A percentile compares a stretch with the other conserved stretches of the same genome.
Conservation (phyloP, 2,797 vertebrate species). For the Bryconaethiops microstoma region DNA sequence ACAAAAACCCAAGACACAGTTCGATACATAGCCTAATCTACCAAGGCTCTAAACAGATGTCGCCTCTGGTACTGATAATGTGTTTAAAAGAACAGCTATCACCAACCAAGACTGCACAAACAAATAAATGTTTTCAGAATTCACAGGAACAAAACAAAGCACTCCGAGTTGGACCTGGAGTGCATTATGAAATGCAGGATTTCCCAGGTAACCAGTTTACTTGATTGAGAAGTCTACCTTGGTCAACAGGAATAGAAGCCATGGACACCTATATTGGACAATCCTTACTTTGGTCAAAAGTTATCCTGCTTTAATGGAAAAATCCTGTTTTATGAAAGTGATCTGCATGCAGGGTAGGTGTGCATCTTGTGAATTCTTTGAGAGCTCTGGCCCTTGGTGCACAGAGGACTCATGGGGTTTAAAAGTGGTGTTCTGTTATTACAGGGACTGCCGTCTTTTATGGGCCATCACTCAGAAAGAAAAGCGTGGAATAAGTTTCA, state of each 20-base stretch:
- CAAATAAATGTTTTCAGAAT: not conserved
- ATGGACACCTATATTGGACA: not conserved
- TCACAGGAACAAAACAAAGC: conserved; percentile 24
- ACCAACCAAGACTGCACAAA: not conserved
- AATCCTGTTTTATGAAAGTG: not conserved
- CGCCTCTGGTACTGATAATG: not conserved
- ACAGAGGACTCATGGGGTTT: conserved; percentile 32
- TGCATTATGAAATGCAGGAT: not conserved
- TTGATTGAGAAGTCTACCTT: not conserved
- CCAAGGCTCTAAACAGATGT: not conserved
- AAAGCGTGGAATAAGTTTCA: conserved; percentile 51
- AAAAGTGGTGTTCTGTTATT: conserved; percentile 48
- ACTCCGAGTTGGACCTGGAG: not conserved
- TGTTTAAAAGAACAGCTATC: conserved; percentile 10
- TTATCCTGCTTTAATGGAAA: not conserved
- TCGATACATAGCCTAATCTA: not conserved
- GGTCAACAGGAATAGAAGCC: not conserved
- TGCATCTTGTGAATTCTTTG: conserved; percentile 11
- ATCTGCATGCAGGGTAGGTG: conserved; percentile 36
- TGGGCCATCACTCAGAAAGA: conserved; percentile 49
- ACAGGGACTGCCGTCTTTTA: conserved; percentile 51
- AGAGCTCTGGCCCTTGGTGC: conserved; percentile 36
- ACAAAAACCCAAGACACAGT: not conserved
- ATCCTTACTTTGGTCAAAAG: not conserved
- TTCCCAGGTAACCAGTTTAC: not conserved